Evolutionary conservation across 2,888 invertebrate genomes (phyloP).

Genomic region (Eristalinus aeneus): DNA sequence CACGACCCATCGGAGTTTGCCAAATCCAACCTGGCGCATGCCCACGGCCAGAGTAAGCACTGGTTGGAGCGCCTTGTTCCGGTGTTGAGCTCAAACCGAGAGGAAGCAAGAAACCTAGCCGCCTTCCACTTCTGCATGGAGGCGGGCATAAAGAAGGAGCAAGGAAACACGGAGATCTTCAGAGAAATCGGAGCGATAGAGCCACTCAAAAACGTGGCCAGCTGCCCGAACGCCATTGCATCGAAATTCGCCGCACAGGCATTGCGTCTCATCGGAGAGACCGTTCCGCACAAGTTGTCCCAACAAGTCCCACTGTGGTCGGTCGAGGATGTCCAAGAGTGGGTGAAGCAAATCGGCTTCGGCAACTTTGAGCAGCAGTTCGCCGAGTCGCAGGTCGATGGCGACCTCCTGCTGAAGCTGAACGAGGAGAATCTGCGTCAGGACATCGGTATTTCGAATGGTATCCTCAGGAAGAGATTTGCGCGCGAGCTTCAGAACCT

Average conservation of each 20-base stretch:
- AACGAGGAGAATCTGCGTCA: conserved; percentile 95
- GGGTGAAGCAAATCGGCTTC: conserved; percentile 99
- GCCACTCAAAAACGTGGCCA: conserved; percentile 96
- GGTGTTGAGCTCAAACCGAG: conserved; percentile 95
- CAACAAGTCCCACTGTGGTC: conserved; percentile 99
- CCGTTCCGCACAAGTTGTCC: conserved; percentile 97
- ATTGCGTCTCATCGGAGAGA: conserved; percentile 94
- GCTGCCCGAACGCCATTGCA: conserved; percentile 98
- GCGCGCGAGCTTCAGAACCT: conserved; percentile 94
- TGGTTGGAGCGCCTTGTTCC: conserved; percentile 97
- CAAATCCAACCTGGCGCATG: conserved; percentile 93
- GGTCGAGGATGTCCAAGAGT: conserved; percentile 96
- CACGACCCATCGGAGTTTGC: conserved; percentile 98
- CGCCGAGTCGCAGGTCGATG: conserved; percentile 95
- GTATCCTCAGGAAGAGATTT: conserved; percentile 95
- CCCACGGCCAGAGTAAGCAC: conserved; percentile 97
- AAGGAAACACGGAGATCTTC: conserved; percentile 94
- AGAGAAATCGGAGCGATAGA: conserved; percentile 97
- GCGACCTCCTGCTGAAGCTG: conserved; percentile 95
- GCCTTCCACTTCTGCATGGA: conserved; percentile 99
- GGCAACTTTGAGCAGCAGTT: conserved; percentile 91
- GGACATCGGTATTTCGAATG: conserved; percentile 96
- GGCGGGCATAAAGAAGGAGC: conserved; percentile 97
- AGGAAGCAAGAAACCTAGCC: conserved; percentile 97
- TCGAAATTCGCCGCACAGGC: conserved; percentile 98